phyloP scores from a whole-genome alignment of 1,140 invertebrate species.

The Drosophila bocki region DNA sequence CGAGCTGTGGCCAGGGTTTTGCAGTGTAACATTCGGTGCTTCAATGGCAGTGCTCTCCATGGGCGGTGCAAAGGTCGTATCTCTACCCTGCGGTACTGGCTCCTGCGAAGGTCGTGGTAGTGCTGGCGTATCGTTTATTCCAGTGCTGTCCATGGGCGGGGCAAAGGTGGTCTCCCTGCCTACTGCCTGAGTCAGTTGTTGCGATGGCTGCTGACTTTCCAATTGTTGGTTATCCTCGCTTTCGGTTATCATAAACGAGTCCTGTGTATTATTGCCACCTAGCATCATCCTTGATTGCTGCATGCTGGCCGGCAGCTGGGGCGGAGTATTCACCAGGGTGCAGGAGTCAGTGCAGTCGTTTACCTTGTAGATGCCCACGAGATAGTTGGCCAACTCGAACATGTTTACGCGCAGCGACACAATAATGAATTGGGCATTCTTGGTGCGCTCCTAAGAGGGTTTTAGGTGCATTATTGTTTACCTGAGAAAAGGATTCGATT shows the following conservation, averaged over 20 bases:
- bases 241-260: neutral
- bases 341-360: conserved; percentile 94
- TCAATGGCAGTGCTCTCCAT: conserved; percentile 35
- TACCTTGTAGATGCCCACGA: conserved; percentile 98
- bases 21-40: neutral
- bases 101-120: neutral
- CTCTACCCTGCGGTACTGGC: conserved; percentile 3
- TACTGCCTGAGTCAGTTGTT: neutral
- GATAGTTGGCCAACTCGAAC: conserved; percentile 96
- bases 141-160: conserved; percentile 57
- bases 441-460: conserved; percentile 91
- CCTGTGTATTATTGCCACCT: neutral
- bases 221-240: neutral
- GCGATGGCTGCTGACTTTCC: neutral
- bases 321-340: conserved; percentile 86
- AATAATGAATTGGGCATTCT: conserved; percentile 99
- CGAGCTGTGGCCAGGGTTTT: conserved; percentile 3
- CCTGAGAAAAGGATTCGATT: neutral
- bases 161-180: conserved; percentile 59
- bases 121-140: conserved; percentile 8
- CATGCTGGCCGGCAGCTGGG: conserved; percentile 35
- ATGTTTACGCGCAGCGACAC: conserved; percentile 98
- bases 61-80: conserved; percentile 49
- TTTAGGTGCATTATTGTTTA: neutral
- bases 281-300: conserved; percentile 5